Base-by-base conservation (phyloP, 1,140 invertebrate species). In the Pollicipes pollicipes region DNA sequence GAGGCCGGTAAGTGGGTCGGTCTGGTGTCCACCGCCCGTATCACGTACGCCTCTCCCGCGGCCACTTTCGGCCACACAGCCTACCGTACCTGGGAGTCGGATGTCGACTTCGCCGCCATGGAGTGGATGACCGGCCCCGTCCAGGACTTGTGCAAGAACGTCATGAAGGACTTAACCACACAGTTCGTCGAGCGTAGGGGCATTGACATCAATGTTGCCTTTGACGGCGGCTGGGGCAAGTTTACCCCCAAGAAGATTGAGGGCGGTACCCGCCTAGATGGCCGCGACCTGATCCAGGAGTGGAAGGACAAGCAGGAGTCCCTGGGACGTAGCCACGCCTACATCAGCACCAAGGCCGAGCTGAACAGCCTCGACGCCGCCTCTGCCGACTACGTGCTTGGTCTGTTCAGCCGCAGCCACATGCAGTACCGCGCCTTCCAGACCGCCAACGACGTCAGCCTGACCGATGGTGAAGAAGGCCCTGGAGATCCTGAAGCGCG, bases 181-280 rank as follows among this genome's bases (percentile, higher is more conserved):
- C 30, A 72, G 58, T 4, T 67, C 37, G 30, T 69, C 26, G 30
- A 63, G 31, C 58, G 30, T 32, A 66, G 26, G 30, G 63, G 64
- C 28, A 66, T 66, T 28, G 64, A 66, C 28, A 28, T 72, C 26
- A 32, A 26, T 71, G 68, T 90, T 0, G 83, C 90, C 72, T 78
- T 90, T 71, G 88, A 89, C 8, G 79, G 90, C 66, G 90, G 90
- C 1, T 81, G 88, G 69, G 78, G 83, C 4, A 86, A 88, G 74
- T 88, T 90, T 74, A 78, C 88, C 13, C 86, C 88, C 0, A 85
- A 85, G 73, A 81, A 84, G 0, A 78, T 81, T 3, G 71, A 73
- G 29, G 72, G 72, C 17, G 73, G 74, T 0, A 66, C 64, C 27
- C 31, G 78, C 58, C 70, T 73, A 6, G 78, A 79, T 72, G 76